Base-by-base conservation (phyloP, 2,888 invertebrate species). In the Nysson spinosus region DNA sequence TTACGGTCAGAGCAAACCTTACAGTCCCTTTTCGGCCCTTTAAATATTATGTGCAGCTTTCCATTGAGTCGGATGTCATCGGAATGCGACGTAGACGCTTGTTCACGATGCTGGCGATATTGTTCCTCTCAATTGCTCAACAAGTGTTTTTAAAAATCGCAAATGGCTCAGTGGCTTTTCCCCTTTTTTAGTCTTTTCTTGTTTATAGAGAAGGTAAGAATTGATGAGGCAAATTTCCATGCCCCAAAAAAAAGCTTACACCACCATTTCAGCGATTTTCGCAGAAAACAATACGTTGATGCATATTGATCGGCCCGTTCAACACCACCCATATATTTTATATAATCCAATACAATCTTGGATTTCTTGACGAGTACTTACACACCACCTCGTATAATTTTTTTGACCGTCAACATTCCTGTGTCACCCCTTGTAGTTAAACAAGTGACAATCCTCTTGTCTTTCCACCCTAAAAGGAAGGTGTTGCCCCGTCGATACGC, bases 1-100 rank as follows among this genome's bases (percentile, higher is more conserved):
- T 61, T 66, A 16, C 44, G 44, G 14, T 14, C 7, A 16, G 51
- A 51, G 22, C 40, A 51, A 28, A 40, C 40, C 17, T 40, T 30
- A 32, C 30, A 51, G 22, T 51, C 20, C 11, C 34, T 37, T 26
- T 50, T 37, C n/a, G 37, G n/a, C 4, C 37, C 49, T 4, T n/a
- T 24, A 3, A 50, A n/a, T 19, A 50, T 39, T 20, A 50, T n/a
- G n/a, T 37, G 37, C 11, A 26, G 12, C 4, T 24, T 40, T 32
- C 28, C 32, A 28, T 44, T 44, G 4, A 44, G 30, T 12, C 44
- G 44, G 17, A 44, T 28, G n/a, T 3, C 26, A 49, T 49, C 37
- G n/a, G 37, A 22, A 4, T n/a, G 20, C 24, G 34, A 47, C 34
- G 16, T 47, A 4, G 24, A 47, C 32, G 34, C 32, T 47, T 11